phyloP scores from a whole-genome alignment of 1,140 invertebrate genomes.

The Lethrus apterus region DNA sequence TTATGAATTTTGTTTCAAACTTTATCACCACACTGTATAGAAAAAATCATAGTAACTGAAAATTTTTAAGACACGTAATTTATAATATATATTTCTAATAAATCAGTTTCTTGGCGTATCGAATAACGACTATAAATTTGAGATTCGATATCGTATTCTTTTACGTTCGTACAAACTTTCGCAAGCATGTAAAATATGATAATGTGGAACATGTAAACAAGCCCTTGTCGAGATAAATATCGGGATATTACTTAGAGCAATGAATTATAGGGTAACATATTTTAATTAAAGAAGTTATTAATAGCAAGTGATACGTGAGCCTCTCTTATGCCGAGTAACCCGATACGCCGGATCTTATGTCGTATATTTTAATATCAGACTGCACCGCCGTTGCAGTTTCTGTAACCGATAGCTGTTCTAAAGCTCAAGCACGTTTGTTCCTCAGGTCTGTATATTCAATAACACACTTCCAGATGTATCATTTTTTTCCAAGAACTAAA shows the following conservation, averaged over 20 bases:
- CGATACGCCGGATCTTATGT: conserved; percentile 9
- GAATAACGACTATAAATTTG: too few species aligned
- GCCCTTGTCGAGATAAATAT: conserved; percentile 3
- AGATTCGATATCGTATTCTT: too few species aligned
- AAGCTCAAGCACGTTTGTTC: conserved; percentile 15
- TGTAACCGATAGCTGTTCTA: conserved; percentile 13
- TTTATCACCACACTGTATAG: too few species aligned
- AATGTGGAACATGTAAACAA: too few species aligned
- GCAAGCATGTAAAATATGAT: too few species aligned
- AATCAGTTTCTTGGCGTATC: too few species aligned
- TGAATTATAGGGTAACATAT: conserved; percentile 6
- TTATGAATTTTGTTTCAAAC: too few species aligned
- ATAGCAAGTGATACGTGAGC: conserved; percentile 8
- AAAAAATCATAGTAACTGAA: too few species aligned
- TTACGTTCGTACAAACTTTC: too few species aligned
- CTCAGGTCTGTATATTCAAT: conserved; percentile 9
- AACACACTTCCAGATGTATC: neutral
- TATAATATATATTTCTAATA: too few species aligned
- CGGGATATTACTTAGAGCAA: conserved; percentile 8
- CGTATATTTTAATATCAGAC: conserved; percentile 16
- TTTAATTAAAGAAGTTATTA: conserved; percentile 11
- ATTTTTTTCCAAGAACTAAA: too few species aligned
- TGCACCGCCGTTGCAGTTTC: conserved; percentile 14
- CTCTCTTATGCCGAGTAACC: conserved; percentile 9
- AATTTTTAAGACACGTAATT: too few species aligned